These are phyloP conservation scores for Drosophila tanythrix DNA, from an alignment of 2,888 invertebrate species.

Conservation along the genomic window DNA sequence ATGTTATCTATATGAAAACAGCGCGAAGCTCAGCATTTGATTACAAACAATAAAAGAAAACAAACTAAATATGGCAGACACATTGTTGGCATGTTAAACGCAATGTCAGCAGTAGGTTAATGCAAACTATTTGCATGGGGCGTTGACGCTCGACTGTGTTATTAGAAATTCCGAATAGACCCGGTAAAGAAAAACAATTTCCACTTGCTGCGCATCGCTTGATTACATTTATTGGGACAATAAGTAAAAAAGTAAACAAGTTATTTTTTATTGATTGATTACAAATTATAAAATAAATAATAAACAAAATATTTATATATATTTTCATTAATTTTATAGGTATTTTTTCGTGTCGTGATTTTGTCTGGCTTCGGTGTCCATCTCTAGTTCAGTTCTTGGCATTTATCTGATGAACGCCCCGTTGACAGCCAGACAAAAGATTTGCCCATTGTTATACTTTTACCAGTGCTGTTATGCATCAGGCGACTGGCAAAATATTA, in stretches of 20 bases:
- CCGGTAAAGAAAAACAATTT: not conserved
- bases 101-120: slow-evolving; percentile 27
- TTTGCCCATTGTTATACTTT: slow-evolving; percentile 16
- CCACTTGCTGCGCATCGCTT: not conserved
- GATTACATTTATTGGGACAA: not conserved
- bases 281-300: not conserved
- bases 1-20: slow-evolving; percentile 29
- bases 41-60: slow-evolving; percentile 40
- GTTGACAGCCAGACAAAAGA: slow-evolving; percentile 16
- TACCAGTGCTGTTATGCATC: slow-evolving; percentile 9
- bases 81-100: slow-evolving; percentile 24
- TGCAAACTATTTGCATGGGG: not conserved
- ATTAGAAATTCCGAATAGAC: not conserved
- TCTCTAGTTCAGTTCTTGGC: not conserved
- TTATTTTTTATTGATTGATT: not conserved
- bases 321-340: not conserved
- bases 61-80: slow-evolving; percentile 3
- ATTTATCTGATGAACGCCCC: slow-evolving; percentile 36
- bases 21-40: slow-evolving; percentile 36
- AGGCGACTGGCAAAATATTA: slow-evolving; percentile 16
- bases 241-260: not conserved
- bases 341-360: not conserved
- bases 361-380: not conserved
- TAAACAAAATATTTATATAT: not conserved
- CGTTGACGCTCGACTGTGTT: not conserved